These are phyloP conservation scores for Carpatolechia fugitivella DNA, from an alignment of 2,888 invertebrate genomes.

Conservation along the genomic window DNA sequence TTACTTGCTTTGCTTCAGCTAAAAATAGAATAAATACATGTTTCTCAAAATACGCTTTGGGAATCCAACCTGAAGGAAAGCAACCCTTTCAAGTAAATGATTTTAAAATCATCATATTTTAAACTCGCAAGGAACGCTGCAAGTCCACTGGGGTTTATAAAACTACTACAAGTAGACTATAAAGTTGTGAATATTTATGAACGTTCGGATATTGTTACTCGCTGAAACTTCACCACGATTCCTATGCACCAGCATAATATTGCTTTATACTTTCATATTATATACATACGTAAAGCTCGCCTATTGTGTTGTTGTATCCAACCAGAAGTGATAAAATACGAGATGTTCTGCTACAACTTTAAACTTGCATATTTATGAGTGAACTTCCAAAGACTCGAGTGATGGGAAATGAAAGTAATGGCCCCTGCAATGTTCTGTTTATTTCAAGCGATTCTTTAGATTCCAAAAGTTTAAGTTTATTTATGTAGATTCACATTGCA, in stretches of 20 bases:
- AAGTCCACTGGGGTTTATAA: conserved; percentile 42
- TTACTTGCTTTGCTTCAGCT: too few species aligned
- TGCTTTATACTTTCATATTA: background rate
- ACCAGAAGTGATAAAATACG: conserved; percentile 62
- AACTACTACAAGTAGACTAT: conserved; percentile 50
- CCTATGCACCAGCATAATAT: conserved; percentile 42
- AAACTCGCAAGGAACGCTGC: conserved; percentile 24
- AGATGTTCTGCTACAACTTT: conserved; percentile 30
- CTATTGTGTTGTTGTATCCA: conserved; percentile 58
- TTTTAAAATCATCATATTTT: background rate
- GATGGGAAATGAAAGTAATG: conserved; percentile 66
- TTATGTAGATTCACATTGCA: too few species aligned
- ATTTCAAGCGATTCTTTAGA: background rate
- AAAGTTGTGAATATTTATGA: conserved; percentile 67
- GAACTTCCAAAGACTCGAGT: conserved; percentile 66
- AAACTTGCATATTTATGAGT: conserved; percentile 70
- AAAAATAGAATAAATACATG: too few species aligned
- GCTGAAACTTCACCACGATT: conserved; percentile 52
- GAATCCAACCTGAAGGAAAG: background rate
- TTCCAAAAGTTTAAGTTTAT: conserved; percentile 11
- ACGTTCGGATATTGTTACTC: conserved; percentile 64
- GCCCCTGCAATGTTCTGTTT: conserved; percentile 45
- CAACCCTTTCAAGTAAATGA: background rate
- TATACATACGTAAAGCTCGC: conserved; percentile 22
- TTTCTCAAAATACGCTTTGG: background rate